phyloP scores from a whole-genome alignment of 2,113 vertebrate genomes.

The Tychaedon coryphoeus region DNA sequence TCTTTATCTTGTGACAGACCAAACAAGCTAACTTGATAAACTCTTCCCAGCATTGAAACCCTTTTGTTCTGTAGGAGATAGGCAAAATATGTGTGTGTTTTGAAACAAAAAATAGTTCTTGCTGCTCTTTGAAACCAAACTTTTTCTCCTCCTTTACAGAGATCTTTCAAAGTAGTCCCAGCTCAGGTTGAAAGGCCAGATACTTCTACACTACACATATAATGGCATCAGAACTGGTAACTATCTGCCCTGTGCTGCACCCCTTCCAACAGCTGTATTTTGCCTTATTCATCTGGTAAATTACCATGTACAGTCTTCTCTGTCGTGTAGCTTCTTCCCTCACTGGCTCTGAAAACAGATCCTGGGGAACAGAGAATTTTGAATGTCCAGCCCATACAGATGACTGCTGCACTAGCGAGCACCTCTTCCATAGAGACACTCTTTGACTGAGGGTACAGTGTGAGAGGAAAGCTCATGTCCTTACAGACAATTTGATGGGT shows the following conservation, averaged over 20 bases:
- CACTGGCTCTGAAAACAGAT: neutral
- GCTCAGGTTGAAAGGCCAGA: neutral
- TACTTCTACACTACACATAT: neutral
- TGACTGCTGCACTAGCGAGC: neutral
- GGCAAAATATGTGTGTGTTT: neutral
- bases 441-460: neutral
- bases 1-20: neutral
- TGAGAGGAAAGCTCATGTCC: neutral
- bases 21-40: neutral
- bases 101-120: neutral
- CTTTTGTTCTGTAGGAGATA: neutral
- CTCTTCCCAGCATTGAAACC: neutral
- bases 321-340: neutral
- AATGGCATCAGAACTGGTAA: neutral
- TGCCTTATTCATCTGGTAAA: neutral
- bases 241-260: fast-evolving
- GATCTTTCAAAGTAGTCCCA: neutral
- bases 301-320: neutral
- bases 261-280: neutral
- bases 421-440: neutral
- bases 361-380: neutral
- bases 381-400: neutral
- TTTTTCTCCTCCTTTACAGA: neutral
- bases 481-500: neutral
- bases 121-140: neutral